phyloP scores from a whole-genome alignment of 2,797 vertebrate species.

The Siniperca obscura region DNA sequence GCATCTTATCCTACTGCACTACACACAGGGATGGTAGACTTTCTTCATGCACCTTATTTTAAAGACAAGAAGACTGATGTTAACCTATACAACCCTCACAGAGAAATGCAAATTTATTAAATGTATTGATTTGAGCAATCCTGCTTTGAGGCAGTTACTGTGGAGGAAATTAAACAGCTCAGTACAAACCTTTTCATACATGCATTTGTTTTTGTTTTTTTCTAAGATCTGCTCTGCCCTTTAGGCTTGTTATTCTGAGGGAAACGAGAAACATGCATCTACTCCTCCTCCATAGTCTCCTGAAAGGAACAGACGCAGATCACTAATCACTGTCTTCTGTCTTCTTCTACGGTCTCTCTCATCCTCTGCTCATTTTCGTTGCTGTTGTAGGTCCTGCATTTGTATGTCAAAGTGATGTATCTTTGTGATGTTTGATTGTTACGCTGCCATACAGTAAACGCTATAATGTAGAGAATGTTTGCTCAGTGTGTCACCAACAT shows the following conservation, averaged over 20 bases:
- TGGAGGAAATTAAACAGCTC: not conserved
- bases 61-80: not conserved
- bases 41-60: not conserved
- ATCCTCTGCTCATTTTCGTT: slow-evolving; percentile 22
- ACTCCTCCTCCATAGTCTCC: slow-evolving; percentile 60
- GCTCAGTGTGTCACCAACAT: not conserved
- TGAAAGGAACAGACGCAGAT: slow-evolving; percentile 54
- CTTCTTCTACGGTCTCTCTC: slow-evolving; percentile 28
- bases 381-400: slow-evolving; percentile 15
- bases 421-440: not conserved
- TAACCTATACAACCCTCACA: too few relatives aligned
- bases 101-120: slow-evolving; percentile 40
- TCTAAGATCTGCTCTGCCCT: slow-evolving; percentile 50
- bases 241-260: slow-evolving; percentile 61
- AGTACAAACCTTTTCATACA: slow-evolving; percentile 4
- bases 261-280: slow-evolving; percentile 56
- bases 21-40: not conserved
- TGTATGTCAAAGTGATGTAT: slow-evolving; percentile 1
- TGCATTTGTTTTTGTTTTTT: slow-evolving; percentile 6
- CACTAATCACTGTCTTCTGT: slow-evolving; percentile 55
- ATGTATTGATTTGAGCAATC: slow-evolving; percentile 28
- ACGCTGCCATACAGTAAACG: not conserved
- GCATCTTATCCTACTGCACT: slow-evolving; percentile 9
- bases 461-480: not conserved
- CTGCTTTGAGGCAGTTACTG: not conserved